phyloP scores from a whole-genome alignment of 1,140 invertebrate genomes.

The Xylocopa sonorina region DNA sequence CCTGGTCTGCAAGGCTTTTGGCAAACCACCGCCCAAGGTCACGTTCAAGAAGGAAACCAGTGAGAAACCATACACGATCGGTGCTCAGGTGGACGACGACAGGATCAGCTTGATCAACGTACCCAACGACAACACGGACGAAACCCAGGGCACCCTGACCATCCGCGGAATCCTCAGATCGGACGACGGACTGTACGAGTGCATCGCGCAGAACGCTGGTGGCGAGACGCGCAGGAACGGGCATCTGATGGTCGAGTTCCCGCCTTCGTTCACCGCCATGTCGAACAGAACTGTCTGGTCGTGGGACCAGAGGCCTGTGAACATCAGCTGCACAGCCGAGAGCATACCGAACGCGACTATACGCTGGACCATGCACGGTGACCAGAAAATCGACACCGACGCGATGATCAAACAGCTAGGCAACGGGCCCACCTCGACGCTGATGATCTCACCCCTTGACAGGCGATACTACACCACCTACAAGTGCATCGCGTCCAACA shows the following conservation, averaged over 20 bases:
- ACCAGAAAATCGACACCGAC: slow-evolving; percentile 82
- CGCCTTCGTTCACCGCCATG: slow-evolving; percentile 90
- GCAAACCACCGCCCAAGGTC: slow-evolving; percentile 89
- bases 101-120: slow-evolving; percentile 84
- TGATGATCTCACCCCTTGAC: slow-evolving; percentile 86
- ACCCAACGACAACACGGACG: slow-evolving; percentile 82
- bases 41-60: slow-evolving; percentile 87
- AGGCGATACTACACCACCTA: slow-evolving; percentile 88
- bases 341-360: slow-evolving; percentile 96
- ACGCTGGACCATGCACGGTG: slow-evolving; percentile 86
- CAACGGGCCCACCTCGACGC: slow-evolving; percentile 86
- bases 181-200: slow-evolving; percentile 95
- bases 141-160: slow-evolving; percentile 85
- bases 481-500: slow-evolving; percentile 91
- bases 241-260: slow-evolving; percentile 92
- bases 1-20: slow-evolving; percentile 89
- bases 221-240: slow-evolving; percentile 88
- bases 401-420: slow-evolving; percentile 84
- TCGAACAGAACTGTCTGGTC: slow-evolving; percentile 88
- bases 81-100: slow-evolving; percentile 84
- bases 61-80: slow-evolving; percentile 83
- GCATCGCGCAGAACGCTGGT: slow-evolving; percentile 91
- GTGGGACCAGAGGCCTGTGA: slow-evolving; percentile 90
- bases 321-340: slow-evolving; percentile 93
- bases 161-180: slow-evolving; percentile 82